Base-by-base conservation (phyloP, 2,797 vertebrate genomes). In the Halcyon badia region DNA sequence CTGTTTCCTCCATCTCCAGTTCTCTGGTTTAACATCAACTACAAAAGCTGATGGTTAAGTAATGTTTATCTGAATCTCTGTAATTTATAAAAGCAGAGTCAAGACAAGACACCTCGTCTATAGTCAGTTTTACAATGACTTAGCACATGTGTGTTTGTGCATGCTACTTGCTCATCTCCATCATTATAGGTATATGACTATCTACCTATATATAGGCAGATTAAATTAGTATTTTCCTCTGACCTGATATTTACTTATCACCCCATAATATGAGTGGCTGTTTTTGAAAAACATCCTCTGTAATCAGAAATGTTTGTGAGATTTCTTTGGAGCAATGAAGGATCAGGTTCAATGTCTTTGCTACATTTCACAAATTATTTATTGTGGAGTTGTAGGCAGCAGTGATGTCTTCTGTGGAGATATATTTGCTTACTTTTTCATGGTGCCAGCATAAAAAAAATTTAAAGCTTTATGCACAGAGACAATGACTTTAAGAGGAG, bases 341-440 rank as follows among this genome's bases (percentile, higher is more conserved):
- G 33, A 68, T 88, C 30, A 78, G 35, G 11, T 21, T 81, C 22
- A 64, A 72, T 51, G 30, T 39, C 30, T 80, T 12, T 33, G 35
- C 58, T 79, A 58, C 42, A 31, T 86, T 86, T 79, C 51, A 54
- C 33, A 70, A 86, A 14, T 48, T 86, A 14, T 75, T 90, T 94
- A 33, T 54, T 76, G 33, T 64, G 35, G 22, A 11, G 2, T 37
- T 84, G 48, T 25, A 73, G n/a, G 61, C 62, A 93, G 42, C 41
- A 46, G 52, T 44, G 31, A 31, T 65, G 37, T 90, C 21, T 73
- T 90, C 65, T 81, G 3, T 48, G 35, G 26, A 86, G 49, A 79
- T 39, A 90, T 17, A 69, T 93, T 94, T 93, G 26, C 61, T 93
- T 91, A 57, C 46, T 89, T 93, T 95, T 66, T 69, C 58, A 6